Evolutionary conservation across 35 echinoderm and acorn worm genomes (phyloP), one percentile per base, ranked within the genome.

Genomic region (Nesometra sesokonis): DNA sequence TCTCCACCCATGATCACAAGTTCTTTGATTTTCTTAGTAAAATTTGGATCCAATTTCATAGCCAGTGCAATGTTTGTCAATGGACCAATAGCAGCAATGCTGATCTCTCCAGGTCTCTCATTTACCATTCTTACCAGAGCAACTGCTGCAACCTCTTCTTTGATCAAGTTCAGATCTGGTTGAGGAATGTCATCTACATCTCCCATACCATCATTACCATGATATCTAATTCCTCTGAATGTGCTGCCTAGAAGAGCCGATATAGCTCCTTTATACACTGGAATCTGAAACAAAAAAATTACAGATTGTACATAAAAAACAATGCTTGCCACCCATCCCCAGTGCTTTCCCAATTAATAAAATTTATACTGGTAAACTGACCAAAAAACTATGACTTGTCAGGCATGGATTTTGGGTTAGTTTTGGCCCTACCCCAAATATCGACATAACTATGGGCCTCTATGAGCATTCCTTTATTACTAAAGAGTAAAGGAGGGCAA

Each of bases 41-140:
- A 88, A 31, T 37, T 77, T 43, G 93, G 89, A 77, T 94, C 89
- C 32, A 91, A 29, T 80, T 82, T 79, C 5, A 85, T 77, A 46
- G 93, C 93, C 30, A 94, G 32, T 23, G 89, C 93, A 17, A 94
- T 32, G 67, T 94, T 94, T 21, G 93, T 94, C 82, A 94, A 77
- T 21, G 93, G 93, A 33, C 93, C 89, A 32, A 91, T 88, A 29
- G 89, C 85, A 3, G 87, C 80, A 29, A 94, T 33, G 36, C 78
- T 88, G 32, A 94, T 91, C 33, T 88, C 11, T 33, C 86, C 86
- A 33, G 89, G 89, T 4, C 35, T 34, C 77, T 90, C 86, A 80
- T 91, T 87, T 13, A 76, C 86, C 89, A 91, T 77, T 13, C 86
- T 82, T 17, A 94, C 57, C 40, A 91, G 79, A 31, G 82, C 82